These are phyloP conservation scores for Ageneiosus marmoratus DNA, from an alignment of 2,113 vertebrate genomes.

Conservation along the genomic window DNA sequence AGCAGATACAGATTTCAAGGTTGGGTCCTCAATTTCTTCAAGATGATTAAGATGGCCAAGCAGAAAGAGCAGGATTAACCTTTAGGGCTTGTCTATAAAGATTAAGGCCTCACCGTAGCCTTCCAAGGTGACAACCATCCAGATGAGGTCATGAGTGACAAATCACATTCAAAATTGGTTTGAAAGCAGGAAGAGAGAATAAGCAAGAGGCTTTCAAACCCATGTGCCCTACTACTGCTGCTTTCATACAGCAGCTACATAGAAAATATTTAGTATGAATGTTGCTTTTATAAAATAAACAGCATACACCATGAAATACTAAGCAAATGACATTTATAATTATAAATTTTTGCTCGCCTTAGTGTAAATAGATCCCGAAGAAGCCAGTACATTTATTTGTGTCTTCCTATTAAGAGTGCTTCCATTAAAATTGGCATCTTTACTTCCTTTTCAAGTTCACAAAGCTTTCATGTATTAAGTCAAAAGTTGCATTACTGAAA, in stretches of 20 bases:
- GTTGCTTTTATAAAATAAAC: background rate
- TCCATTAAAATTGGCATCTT: too few relatives aligned
- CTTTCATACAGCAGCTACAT: background rate
- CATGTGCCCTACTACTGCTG: background rate
- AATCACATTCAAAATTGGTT: conserved; percentile 26
- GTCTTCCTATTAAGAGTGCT: too few relatives aligned
- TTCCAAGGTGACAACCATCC: conserved; percentile 32
- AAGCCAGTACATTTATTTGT: too few relatives aligned
- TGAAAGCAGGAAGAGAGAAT: conserved; percentile 25
- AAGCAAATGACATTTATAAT: too few relatives aligned
- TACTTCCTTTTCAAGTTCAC: too few relatives aligned
- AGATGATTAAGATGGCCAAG: conserved; percentile 23
- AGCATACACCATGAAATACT: background rate
- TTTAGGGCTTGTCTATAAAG: conserved; percentile 32
- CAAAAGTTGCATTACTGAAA: too few relatives aligned
- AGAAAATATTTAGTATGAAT: background rate
- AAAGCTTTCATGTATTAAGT: too few relatives aligned
- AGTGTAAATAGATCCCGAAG: too few relatives aligned
- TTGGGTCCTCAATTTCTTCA: conserved; percentile 25
- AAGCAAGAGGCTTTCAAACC: background rate
- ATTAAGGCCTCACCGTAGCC: conserved; percentile 32
- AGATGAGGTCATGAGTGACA: conserved; percentile 33
- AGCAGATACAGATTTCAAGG: conserved; percentile 30
- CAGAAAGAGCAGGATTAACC: conserved; percentile 38
- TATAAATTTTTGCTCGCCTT: too few relatives aligned